Base-by-base conservation (phyloP, 2,113 vertebrate genomes). In the Thymallus thymallus region DNA sequence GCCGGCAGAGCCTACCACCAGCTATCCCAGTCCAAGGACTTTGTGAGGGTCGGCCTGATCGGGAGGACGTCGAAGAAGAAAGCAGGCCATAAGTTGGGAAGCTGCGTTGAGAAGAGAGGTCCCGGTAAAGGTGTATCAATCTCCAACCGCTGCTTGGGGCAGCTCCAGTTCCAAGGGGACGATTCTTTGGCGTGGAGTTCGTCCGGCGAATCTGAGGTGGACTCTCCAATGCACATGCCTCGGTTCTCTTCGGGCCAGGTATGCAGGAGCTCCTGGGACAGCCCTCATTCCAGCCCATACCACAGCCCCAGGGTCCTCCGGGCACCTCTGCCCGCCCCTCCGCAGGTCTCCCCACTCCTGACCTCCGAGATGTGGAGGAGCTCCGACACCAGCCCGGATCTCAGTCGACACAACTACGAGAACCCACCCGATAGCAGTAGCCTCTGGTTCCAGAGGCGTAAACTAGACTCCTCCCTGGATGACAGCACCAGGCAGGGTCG, bases 151-250 rank as follows among this genome's bases (percentile, higher is more conserved):
- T 72, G 77, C 66, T 78, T 78, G 73, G 68, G 69, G 22, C 76
- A 73, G 30, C 69, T 85, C 24, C 82, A 87, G 65, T 63, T 56
- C n/a, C 32, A 70, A 30, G 69, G 51, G n/a, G 76, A 83, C 22
- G 82, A 83, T 71, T 82, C 77, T 6, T 80, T 80, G 13, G 65
- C 77, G 6, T 84, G 64, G 61, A 86, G 84, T 71, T 86, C 84
- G 9, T 86, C 82, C 4, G 16, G 48, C 6, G 79, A 87, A 58
- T 83, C 75, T 0, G 80, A 84, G 41, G 74, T 80, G 20, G 29
- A 77, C 32, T 61, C 80, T 6, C 75, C 72, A 2, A 41, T 75
- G 13, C 76, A 64, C 68, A 20, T 77, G n/a, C 75, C 72, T 32
- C 61, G 66, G 10, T 73, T 77, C 62, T 71, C 69, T 30, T 65